These are phyloP conservation scores for Cygnus atratus DNA, from an alignment of 2,113 vertebrate genomes.

Conservation along the genomic window DNA sequence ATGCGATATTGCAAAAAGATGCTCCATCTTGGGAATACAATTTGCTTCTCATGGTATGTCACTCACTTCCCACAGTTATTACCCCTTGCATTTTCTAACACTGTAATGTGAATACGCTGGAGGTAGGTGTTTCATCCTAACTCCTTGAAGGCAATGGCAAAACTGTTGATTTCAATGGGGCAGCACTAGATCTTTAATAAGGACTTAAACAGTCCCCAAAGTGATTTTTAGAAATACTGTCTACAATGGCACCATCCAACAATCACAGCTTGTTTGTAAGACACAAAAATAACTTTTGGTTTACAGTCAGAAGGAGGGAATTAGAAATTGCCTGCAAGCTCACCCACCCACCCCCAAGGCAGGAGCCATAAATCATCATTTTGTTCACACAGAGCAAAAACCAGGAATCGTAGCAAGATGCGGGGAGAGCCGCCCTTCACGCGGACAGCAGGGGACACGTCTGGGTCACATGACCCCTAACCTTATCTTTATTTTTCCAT, in stretches of 20 bases:
- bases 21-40: background rate
- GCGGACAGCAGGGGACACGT: constrained; percentile 64
- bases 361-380: constrained; percentile 61
- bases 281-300: background rate
- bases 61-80: background rate
- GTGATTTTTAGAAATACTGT: constrained; percentile 29
- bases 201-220: background rate
- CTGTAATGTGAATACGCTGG: background rate
- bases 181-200: background rate
- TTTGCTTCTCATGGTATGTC: background rate
- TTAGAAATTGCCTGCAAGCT: constrained; percentile 48
- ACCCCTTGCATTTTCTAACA: background rate
- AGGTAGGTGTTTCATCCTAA: background rate
- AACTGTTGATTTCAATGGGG: background rate
- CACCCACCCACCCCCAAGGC: background rate
- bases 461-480: constrained; percentile 69
- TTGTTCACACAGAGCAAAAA: constrained; percentile 50
- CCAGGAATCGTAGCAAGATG: constrained; percentile 47
- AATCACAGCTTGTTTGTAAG: background rate
- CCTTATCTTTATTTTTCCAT: constrained; percentile 70
- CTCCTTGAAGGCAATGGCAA: background rate
- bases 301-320: background rate
- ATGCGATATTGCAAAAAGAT: background rate
- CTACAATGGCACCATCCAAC: background rate
- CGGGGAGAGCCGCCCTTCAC: constrained; percentile 63